Evolutionary conservation across 2,797 vertebrate genomes (phyloP), one percentile per base, ranked within the genome.

Genomic region (Enteromius unitaeniatus): DNA sequence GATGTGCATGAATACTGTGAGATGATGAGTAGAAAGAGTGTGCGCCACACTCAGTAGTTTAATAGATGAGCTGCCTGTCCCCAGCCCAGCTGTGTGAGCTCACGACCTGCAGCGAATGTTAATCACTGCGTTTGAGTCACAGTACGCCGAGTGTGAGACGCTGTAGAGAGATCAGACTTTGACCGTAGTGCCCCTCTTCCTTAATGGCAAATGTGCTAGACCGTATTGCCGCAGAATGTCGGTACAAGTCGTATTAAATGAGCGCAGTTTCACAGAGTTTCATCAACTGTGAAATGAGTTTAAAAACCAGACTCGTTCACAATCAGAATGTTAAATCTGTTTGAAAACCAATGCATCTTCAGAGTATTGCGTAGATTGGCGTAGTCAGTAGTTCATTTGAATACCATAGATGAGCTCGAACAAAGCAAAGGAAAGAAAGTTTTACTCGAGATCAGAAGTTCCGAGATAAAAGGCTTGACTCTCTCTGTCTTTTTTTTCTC

Each of bases 261-360:
- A 84, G 55, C 10, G 15, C 26, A 60, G 82, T 51, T 81, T 77
- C 78, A 78, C 82, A 1, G 82, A 70, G 76, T 84, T 79, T 84
- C 67, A 73, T 84, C 82, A 84, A 84, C 76, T 84, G 82, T 84
- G 82, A 84, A 84, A 84, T 84, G 67, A 79, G 75, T 79, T 84
- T 69, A 53, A 69, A 70, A 58, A 58, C 17, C 62, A 77, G 49
- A 68, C 37, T 68, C 19, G 10, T 78, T 62, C 64, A 49, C 51
- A 51, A 72, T 64, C 76, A 28, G 26, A 79, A 78, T 62, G 53
- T 84, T 42, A 84, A 62, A 79, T 72, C 21, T 15, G 65, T 79
- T 79, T 84, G 67, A 84, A 70, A 79, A 51, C 64, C 67, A 73
- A 26, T 64, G 62, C 67, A 62, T 62, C 53, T 62, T 49, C 42